These are phyloP conservation scores for Grantiella picta DNA, from an alignment of 2,113 vertebrate species.

Conservation along the genomic window DNA sequence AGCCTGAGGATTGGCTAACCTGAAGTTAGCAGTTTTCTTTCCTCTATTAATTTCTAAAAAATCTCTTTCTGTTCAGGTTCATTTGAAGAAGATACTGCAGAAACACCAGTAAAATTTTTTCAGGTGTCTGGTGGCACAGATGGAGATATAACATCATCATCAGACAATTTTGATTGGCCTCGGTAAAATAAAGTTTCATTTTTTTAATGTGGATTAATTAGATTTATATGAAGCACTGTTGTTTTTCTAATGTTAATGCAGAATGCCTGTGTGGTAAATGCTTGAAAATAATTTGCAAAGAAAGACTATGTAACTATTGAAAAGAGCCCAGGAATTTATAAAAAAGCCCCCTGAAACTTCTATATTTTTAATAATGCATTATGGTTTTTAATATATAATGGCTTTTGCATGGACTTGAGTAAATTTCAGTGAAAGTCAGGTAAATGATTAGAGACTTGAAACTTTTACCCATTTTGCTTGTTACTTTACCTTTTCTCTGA, in stretches of 20 bases:
- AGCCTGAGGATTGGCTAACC: background rate
- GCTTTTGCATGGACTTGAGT: background rate
- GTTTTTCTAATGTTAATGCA: background rate
- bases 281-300: background rate
- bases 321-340: background rate
- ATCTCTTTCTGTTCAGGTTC: constrained; percentile 71
- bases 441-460: background rate
- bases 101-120: constrained; percentile 79
- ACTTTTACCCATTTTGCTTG: background rate
- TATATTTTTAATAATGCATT: background rate
- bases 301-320: background rate
- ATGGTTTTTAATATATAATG: background rate
- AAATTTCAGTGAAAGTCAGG: background rate
- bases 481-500: background rate
- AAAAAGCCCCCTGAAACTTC: background rate
- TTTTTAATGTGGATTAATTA: background rate
- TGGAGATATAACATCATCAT: constrained; percentile 86
- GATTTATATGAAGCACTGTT: background rate
- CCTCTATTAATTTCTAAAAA: background rate
- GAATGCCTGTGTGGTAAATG: background rate
- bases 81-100: constrained; percentile 84
- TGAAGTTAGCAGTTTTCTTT: background rate
- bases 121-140: constrained; percentile 87
- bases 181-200: constrained; percentile 70
- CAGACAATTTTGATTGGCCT: constrained; percentile 96